phyloP scores from a whole-genome alignment of 2,888 invertebrate genomes.

The Cremastinae sp. region DNA sequence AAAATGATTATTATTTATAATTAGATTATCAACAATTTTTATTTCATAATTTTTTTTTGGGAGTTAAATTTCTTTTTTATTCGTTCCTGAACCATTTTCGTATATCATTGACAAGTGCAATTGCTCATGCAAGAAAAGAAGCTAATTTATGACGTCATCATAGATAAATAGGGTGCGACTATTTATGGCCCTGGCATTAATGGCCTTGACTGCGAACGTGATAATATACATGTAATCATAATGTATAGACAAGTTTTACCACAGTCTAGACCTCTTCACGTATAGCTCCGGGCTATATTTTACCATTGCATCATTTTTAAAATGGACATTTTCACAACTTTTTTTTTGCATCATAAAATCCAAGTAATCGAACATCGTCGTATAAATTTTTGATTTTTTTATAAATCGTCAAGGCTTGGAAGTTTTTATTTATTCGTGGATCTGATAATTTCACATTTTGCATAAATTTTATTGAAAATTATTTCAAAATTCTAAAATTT shows the following conservation, averaged over 20 bases:
- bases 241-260: background rate
- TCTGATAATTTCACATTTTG: no score
- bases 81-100: no score
- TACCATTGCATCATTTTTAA: constrained; percentile 21
- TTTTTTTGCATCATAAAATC: background rate
- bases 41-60: no score
- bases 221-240: constrained; percentile 23
- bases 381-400: background rate
- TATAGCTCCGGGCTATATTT: constrained; percentile 23
- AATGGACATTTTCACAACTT: background rate
- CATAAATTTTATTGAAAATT: no score
- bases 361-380: constrained; percentile 2
- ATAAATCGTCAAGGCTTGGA: no score
- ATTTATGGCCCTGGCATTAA: constrained; percentile 45
- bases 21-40: no score
- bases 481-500: no score
- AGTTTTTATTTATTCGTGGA: no score
- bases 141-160: constrained; percentile 15
- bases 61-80: no score
- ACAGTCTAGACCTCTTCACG: constrained; percentile 6
- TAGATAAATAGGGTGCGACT: constrained; percentile 33
- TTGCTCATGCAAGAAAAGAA: background rate
- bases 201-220: constrained; percentile 34
- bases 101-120: background rate
- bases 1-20: no score